These are phyloP conservation scores for Capreolus pygargus DNA, from an alignment of 2,113 vertebrate species.

Conservation along the genomic window DNA sequence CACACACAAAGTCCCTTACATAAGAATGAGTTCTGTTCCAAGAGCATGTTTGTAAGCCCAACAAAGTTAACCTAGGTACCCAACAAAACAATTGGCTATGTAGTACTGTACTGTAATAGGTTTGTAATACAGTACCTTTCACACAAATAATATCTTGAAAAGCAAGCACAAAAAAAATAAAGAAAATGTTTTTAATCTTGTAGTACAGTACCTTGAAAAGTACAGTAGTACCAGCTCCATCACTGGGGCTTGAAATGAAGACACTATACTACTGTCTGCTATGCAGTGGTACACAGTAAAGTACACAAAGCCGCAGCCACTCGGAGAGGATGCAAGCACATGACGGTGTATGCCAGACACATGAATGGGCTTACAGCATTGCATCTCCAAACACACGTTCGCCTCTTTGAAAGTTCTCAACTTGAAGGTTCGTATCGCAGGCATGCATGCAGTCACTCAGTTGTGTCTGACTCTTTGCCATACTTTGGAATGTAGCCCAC, in stretches of 20 bases:
- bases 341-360: background rate
- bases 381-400: background rate
- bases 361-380: background rate
- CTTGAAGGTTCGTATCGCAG: background rate
- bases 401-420: background rate
- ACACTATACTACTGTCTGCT: background rate
- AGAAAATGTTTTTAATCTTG: background rate
- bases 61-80: background rate
- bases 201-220: background rate
- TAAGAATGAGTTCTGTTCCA: background rate
- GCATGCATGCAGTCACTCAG: accelerated
- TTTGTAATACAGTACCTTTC: background rate
- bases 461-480: background rate
- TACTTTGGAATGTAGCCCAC: background rate
- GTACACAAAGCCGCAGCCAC: background rate
- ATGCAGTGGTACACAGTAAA: background rate
- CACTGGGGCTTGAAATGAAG: background rate
- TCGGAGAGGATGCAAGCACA: background rate
- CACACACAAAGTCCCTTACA: background rate
- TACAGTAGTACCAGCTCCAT: background rate
- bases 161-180: background rate
- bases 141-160: background rate
- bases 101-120: background rate
- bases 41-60: background rate
- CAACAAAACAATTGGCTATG: background rate